Evolutionary conservation across 2,888 invertebrate genomes (phyloP), one percentile per base, ranked within the genome.

Genomic region (Schrankia costaestrigalis): DNA sequence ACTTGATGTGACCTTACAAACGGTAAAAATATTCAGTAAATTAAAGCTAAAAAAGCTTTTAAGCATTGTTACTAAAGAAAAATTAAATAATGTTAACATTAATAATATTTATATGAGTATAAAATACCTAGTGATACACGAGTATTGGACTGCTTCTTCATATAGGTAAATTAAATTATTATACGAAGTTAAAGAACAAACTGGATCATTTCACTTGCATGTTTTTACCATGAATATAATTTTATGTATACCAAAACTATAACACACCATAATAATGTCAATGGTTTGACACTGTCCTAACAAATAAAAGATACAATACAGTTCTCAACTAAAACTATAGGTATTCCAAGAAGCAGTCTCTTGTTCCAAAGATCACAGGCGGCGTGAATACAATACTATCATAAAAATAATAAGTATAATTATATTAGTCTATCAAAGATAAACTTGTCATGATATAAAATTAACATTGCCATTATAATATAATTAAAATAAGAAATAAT

Each of bases 391-490:
- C 54, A 63, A 57, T 57, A 62, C 54, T 48, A 53, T 50, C 35
- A 44, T 43, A 51, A 55, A 52, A 58, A 52, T 46, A 46, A 50
- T 52, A 57, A 45, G 29, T 37, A 43, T 51, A 46, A 43, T 47
- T 11, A 21, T 35, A 39, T 46, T 40, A 46, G 30, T 46, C 51
- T 41, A 49, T 46, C 41, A 54, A 56, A 63, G 44, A 57, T 61
- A 57, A 62, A 68, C 48, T 67, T 71, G 69, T 77, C 67, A 72
- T 71, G 64, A 48, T 41, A 36, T 24, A 52, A 59, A 56, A 56
- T 46, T 42, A 56, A 50, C 32, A 55, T 54, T 55, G 52, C 50
- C 46, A 49, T 50, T 54, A 54, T 39, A 55, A 54, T 57, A 14
- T 27, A 60, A 59, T 51, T 62, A 71, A 67, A 70, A 72, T 62